Evolutionary conservation across 2,113 vertebrate genomes (phyloP), one percentile per base, ranked within the genome.

Genomic region (Tragelaphus imberbis): DNA sequence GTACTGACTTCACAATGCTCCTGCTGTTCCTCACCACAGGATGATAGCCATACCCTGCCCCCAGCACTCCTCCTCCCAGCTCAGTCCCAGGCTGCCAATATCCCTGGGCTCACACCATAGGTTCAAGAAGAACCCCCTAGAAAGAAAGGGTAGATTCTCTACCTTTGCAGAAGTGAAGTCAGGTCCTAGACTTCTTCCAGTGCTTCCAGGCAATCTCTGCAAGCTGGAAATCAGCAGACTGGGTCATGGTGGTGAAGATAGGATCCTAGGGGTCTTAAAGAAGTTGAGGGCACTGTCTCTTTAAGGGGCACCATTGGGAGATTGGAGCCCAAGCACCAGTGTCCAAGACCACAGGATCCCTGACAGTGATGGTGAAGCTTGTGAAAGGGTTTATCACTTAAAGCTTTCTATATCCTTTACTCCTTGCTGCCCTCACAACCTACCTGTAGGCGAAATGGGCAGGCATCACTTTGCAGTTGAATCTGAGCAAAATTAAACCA

Each of bases 11-110:
- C 84, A 81, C 51, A 92, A 1, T 58, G 33, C 27, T 30, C 51
- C 75, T 36, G 51, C 23, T 36, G 12, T 28, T 12, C 59, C 25
- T 55, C n/a, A 8, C 23, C 61, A 44, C 5, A 30, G 40, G 16
- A 44, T 28, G 71, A 5, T 17, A 12, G 44, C 28, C 10, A 14
- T 7, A 59, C 12, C 23, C 14, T 1, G 0, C 0, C n/a, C 19
- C 36, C 2, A 19, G 33, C 47, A 3, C 44, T 68, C 40, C 40
- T 36, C 11, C 28, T 15, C 71, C 82, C 27, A 58, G 19, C 7
- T 59, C 44, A 40, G 40, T 44, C 82, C 51, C 30, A 81, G 11
- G 40, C 16, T 14, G 27, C 23, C 10, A 55, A 17, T 2, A 27
- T 28, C 30, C 21, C 71, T 89, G 30, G 5, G 4, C 11, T 53